Evolutionary conservation across 2,797 vertebrate genomes (phyloP), one percentile per base, ranked within the genome.

Genomic region (Spondyliosoma cantharus): DNA sequence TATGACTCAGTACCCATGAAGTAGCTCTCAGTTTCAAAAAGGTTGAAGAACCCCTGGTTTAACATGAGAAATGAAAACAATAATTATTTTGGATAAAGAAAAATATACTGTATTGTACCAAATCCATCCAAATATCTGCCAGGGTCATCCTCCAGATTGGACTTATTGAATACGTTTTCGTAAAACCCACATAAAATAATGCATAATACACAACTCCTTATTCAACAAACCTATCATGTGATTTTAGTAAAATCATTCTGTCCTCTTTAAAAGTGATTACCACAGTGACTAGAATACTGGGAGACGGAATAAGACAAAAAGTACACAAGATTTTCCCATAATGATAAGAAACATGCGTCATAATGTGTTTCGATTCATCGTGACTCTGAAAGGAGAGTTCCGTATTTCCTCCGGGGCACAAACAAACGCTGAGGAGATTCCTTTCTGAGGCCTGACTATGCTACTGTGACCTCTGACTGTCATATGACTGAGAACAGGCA

Each of bases 401-500:
- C 25, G 52, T 45, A 60, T 76, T 86, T 78, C 22, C 52, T 54
- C 37, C 72, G 19, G 60, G 50, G 58, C 49, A 37, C 52, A 80
- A 72, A 77, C 61, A 57, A 65, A 43, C 4, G 0, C 45, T 48
- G 46, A 75, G 60, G 37, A 79, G 60, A 80, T 82, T 75, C 60
- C 63, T 77, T 50, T 69, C 69, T 84, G 52, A 29, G 45, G 17
- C 52, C 61, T 75, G 64, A 76, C 76, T 46, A 15, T 52, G 14
- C 64, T 74, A 52, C 76, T 57, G 17, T 71, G 82, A 84, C 84
- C 73, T 83, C 81, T 83, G 77, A 73, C 83, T 69, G 60, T 91
- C 91, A 90, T 83, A 87, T 87, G 90, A 91, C 81, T 71, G 82
- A 78, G 74, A 53, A 19, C 49, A n/a, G 49, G 59, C 45, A 43